phyloP scores from a whole-genome alignment of 2,797 vertebrate genomes.

The Monodelphis domestica region DNA sequence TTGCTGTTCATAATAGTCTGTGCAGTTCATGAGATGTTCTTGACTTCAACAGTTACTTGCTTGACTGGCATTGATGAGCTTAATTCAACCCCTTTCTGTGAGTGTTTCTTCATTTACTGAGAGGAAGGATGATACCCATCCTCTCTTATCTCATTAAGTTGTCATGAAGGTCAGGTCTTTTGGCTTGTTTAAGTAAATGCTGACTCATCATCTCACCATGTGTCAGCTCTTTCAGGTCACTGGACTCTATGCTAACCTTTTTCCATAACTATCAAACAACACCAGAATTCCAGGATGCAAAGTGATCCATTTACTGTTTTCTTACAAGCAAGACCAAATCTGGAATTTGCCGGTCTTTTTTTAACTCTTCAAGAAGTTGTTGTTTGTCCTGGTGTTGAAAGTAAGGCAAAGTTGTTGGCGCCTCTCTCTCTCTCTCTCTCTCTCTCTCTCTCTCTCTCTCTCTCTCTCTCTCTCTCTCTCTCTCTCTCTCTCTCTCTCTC shows the following conservation, averaged over 20 bases:
- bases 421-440: too few relatives aligned
- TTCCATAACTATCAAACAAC: neutral
- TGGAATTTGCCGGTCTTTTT: neutral
- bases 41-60: neutral
- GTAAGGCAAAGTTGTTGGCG: too few relatives aligned
- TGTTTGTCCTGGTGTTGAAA: too few relatives aligned
- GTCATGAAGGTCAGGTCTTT: neutral
- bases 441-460: too few relatives aligned
- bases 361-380: neutral
- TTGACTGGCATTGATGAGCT: neutral
- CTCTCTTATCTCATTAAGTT: neutral
- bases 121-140: neutral
- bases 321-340: neutral
- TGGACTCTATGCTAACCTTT: neutral
- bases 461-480: too few relatives aligned
- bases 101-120: neutral
- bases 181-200: neutral
- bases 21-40: neutral
- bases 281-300: neutral
- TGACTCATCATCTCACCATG: neutral
- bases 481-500: too few relatives aligned
- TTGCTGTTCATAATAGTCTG: neutral
- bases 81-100: neutral
- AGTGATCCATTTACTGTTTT: neutral
- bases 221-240: neutral